phyloP scores from a whole-genome alignment of 1,140 invertebrate species.

The Aphis craccivora region DNA sequence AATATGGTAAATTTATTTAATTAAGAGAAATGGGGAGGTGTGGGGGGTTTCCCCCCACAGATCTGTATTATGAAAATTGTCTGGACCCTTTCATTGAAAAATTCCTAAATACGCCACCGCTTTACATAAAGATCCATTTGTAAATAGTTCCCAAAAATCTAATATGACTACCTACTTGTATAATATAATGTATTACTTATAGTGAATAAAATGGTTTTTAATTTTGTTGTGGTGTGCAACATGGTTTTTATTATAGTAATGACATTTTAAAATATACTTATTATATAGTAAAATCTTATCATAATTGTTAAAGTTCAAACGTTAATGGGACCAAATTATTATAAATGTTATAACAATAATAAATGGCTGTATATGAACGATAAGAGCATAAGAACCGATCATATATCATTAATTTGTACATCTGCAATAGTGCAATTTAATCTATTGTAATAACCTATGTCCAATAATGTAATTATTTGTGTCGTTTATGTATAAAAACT shows the following conservation, averaged over 20 bases:
- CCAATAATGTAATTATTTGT: not conserved
- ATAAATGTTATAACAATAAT: not conserved
- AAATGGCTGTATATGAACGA: not conserved
- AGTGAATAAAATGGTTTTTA: not conserved
- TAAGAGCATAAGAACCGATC: not conserved
- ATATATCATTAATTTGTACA: not conserved
- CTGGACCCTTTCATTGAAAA: no score
- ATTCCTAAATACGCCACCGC: no score
- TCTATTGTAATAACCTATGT: not conserved
- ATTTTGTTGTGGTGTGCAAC: not conserved
- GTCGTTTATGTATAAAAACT: not conserved
- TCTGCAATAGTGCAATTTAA: not conserved
- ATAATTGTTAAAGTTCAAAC: not conserved
- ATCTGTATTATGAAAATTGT: no score
- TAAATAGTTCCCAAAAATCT: not conserved
- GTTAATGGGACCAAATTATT: not conserved
- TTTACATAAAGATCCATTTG: not conserved
- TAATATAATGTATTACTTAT: not conserved
- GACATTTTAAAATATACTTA: not conserved
- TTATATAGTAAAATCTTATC: constrained; percentile 1
- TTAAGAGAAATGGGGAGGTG: no score
- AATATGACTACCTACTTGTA: not conserved
- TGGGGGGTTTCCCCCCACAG: no score
- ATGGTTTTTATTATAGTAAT: not conserved
- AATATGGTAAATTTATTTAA: no score